Evolutionary conservation across 2,888 invertebrate species (phyloP).

Genomic region (Hypercompe scribonia): DNA sequence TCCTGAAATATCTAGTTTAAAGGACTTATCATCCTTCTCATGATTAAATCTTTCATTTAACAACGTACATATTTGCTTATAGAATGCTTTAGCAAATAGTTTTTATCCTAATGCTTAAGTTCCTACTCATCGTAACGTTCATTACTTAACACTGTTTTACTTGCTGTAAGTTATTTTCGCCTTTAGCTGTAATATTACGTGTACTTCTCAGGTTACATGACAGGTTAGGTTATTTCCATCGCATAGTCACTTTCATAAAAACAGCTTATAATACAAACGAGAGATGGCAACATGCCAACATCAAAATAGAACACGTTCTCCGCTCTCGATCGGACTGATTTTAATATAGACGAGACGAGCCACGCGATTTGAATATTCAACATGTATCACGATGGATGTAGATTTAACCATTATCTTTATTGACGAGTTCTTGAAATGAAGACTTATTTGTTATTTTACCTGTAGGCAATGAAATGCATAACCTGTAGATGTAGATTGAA

Average conservation of each 20-base stretch:
- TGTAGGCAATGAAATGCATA: constrained; percentile 1
- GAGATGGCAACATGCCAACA: constrained; percentile 82
- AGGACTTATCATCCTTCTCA: constrained; percentile 56
- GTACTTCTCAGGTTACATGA: constrained; percentile 83
- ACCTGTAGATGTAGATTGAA: background rate
- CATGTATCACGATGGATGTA: constrained; percentile 62
- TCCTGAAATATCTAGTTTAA: constrained; percentile 63
- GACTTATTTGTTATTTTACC: constrained; percentile 23
- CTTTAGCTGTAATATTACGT: constrained; percentile 57
- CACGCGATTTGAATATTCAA: constrained; percentile 69
- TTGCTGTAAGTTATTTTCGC: constrained; percentile 40
- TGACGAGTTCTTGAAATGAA: constrained; percentile 24
- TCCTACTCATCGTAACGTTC: constrained; percentile 24
- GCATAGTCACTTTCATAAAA: constrained; percentile 86
- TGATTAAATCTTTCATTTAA: constrained; percentile 60
- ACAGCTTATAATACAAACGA: constrained; percentile 87
- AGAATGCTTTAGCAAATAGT: constrained; percentile 72
- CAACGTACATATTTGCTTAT: constrained; percentile 65
- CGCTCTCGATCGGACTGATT: constrained; percentile 84
- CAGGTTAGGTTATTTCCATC: constrained; percentile 86
- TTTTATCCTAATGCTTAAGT: constrained; percentile 35
- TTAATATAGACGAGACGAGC: constrained; percentile 77
- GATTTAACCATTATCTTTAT: constrained; percentile 34
- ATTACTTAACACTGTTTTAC: constrained; percentile 47
- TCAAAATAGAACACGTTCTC: constrained; percentile 82